These are phyloP conservation scores for Graptemys geographica DNA, from an alignment of 2,797 vertebrate genomes.

Conservation along the genomic window DNA sequence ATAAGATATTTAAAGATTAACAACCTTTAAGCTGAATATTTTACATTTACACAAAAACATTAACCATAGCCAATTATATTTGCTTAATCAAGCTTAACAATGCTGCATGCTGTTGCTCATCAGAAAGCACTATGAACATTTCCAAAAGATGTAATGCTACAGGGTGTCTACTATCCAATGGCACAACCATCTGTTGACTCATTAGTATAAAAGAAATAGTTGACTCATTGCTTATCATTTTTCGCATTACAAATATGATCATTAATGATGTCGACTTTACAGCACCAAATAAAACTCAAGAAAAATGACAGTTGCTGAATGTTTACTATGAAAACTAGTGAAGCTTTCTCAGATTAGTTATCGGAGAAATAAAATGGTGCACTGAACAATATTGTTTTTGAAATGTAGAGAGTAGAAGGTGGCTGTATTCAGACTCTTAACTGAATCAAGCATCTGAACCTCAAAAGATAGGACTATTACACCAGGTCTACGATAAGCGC, in stretches of 20 bases:
- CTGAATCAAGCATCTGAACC: not conserved
- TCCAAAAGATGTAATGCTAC: slow-evolving; percentile 53
- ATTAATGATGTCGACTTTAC: slow-evolving; percentile 23
- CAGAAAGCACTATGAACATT: slow-evolving; percentile 69
- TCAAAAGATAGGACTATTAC: not conserved
- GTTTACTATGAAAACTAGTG: not conserved
- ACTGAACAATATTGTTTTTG: not conserved
- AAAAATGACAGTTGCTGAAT: slow-evolving; percentile 18
- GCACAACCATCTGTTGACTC: slow-evolving; percentile 74
- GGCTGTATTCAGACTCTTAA: not conserved
- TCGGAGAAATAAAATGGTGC: not conserved
- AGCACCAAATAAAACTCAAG: slow-evolving; percentile 13
- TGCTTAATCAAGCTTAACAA: slow-evolving; percentile 82
- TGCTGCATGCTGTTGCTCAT: slow-evolving; percentile 78
- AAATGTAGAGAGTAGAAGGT: not conserved
- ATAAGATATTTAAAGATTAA: slow-evolving; percentile 79
- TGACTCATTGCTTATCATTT: slow-evolving; percentile 63
- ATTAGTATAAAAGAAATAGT: slow-evolving; percentile 60
- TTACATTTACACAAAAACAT: slow-evolving; percentile 77
- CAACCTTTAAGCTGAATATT: slow-evolving; percentile 69
- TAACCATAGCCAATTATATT: slow-evolving; percentile 82
- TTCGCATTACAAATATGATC: slow-evolving; percentile 43
- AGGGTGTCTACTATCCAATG: slow-evolving; percentile 59
- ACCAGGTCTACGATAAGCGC: not conserved
- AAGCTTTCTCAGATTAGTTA: not conserved